Base-by-base conservation (phyloP, 2,113 vertebrate genomes). In the Sterrhoptilus dennistouni region DNA sequence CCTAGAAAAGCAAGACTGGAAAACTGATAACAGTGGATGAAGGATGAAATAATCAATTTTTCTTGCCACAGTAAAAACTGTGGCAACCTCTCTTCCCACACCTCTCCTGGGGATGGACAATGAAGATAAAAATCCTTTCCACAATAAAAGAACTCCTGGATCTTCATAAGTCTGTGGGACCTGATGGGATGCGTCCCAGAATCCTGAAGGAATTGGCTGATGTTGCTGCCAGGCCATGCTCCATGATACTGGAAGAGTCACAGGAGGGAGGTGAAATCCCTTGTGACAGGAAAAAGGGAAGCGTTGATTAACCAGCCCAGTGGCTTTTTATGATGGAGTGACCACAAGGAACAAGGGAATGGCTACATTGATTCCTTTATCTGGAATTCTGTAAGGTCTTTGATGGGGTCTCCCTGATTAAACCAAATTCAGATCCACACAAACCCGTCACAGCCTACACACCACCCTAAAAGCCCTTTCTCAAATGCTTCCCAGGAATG, bases 271-370 rank as follows among this genome's bases (percentile, higher is more conserved):
- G 10, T 22, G 11, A 72, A 83, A 35, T 65, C 40, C 71, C 31
- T 22, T 16, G 52, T 33, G 52, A 25, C 13, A 0, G 1, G 40
- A 42, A 61, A 60, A 72, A 53, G 1, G n/a, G 23, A 42, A 65
- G 54, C 0, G 0, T 42, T 42, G 18, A 36, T 77, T 36, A 27
- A 35, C 4, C 38, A 53, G 3, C 8, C 10, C 11, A 8, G 8
- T 5, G 25, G 20, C 20, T n/a, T 76, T 87, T 68, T 4, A 12
- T 8, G 12, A 31, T 40, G 38, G 21, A 76, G 12, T 28, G 38
- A 36, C 45, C 31, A 36, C 45, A 47, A 78, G 29, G 19, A 31
- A 28, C 40, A 33, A 71, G 38, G 57, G 19, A 65, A 71, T 35
- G 45, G 33, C 15, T 18, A 3, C 8, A 15, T 57, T 22, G 54